Evolutionary conservation across 2,797 vertebrate species (phyloP), one percentile per base, ranked within the genome.

Genomic region (Fratercula arctica): DNA sequence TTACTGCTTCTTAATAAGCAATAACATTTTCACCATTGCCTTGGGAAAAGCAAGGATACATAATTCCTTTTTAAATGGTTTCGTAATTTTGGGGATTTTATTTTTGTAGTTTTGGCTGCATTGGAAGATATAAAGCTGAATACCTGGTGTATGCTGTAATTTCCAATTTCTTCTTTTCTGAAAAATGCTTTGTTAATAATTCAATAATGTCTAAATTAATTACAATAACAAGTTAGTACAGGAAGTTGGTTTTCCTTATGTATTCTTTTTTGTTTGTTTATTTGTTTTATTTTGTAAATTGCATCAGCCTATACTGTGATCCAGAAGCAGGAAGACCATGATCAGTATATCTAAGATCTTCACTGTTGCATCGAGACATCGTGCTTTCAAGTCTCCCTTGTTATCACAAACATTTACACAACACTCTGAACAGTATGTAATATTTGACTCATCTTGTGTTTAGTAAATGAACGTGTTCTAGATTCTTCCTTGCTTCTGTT

Each of bases 201-300:
- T 73, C 16, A 60, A 3, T 23, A 51, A 37, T 45, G 6, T 64
- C 33, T 80, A 14, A 56, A 25, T n/a, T 39, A 17, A 33, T 6
- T 45, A 9, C 3, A 2, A 33, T 6, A 50, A 9, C 3, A 2
- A 46, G 2, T 13, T 60, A 15, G 25, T 43, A 76, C 43, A 48
- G 4, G 11, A 43, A 1, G 5, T 35, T 29, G 1, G 0, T 39
- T 63, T 60, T 45, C 20, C 6, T n/a, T 37, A 21, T 7, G 6
- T 23, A 31, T 59, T 48, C 11, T 25, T 17, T 20, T 17, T 9
- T 29, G 17, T 23, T 37, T 20, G 12, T 13, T 46, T 46, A 11
- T 48, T 48, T 48, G 46, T 48, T 48, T 23, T 11, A 48, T 48
- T 28, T 29, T n/a, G 41, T 53, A 3, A 45, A 21, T 39, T 54